A percentile compares a stretch with the other conserved stretches of the same genome.
Evolutionary conservation across 1,140 invertebrate species (phyloP).

Genomic region (Apis florea): DNA sequence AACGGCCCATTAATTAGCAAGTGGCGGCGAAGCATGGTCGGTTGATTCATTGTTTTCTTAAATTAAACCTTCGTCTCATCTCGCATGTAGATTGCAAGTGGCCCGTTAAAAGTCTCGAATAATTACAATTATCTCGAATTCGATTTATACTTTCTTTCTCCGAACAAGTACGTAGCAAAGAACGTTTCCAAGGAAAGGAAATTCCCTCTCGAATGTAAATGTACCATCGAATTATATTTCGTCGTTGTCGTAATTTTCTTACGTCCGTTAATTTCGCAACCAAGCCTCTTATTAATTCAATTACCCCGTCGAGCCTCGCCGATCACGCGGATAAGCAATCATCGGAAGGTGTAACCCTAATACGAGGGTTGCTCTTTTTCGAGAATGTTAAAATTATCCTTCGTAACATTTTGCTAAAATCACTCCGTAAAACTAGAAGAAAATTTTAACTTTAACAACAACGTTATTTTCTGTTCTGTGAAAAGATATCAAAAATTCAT

Average conservation of each 20-base stretch:
- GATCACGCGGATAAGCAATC: conserved; percentile 38
- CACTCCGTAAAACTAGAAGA: neutral
- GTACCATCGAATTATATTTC: conserved; percentile 3
- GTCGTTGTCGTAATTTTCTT: conserved; percentile 8
- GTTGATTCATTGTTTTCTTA: conserved; percentile 43
- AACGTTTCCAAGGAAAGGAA: neutral
- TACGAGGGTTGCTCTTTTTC: conserved; percentile 34
- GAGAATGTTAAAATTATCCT: conserved; percentile 31
- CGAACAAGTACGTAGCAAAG: neutral
- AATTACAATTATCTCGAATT: neutral
- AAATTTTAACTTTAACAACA: neutral
- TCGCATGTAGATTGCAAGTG: conserved; percentile 3
- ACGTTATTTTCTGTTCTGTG: too few relatives aligned
- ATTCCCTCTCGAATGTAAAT: neutral
- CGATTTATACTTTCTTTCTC: neutral
- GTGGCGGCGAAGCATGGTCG: conserved; percentile 33
- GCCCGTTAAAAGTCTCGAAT: neutral
- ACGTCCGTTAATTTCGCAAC: conserved; percentile 12
- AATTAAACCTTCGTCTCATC: conserved; percentile 25
- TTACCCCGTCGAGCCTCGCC: conserved; percentile 28
- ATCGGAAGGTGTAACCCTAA: conserved; percentile 25
- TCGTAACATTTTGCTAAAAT: neutral
- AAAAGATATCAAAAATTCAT: too few relatives aligned
- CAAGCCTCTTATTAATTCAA: conserved; percentile 30
- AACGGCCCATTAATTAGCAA: conserved; percentile 66